A percentile compares a stretch with the other conserved stretches of the same genome.
Evolutionary conservation across 2,888 invertebrate species (phyloP).

Genomic region (Acrobasis repandana): DNA sequence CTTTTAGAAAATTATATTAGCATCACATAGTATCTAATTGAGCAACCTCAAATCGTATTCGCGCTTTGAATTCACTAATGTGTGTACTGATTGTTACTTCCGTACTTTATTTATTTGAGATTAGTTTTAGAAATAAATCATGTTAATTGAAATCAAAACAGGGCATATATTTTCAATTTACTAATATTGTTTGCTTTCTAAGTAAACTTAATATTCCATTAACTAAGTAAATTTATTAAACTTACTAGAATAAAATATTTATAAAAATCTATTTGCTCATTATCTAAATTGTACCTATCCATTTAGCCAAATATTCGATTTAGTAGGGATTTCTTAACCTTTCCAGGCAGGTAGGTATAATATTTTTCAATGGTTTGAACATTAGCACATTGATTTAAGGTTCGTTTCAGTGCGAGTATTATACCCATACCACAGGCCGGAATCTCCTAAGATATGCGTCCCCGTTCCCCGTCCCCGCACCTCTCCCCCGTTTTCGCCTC

Average conservation of each 20-base stretch:
- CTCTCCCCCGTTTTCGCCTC: too few relatives aligned
- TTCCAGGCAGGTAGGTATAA: background rate
- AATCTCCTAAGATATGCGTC: too few relatives aligned
- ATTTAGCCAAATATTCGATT: constrained; percentile 63
- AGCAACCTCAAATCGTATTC: constrained; percentile 19
- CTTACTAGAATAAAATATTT: constrained; percentile 69
- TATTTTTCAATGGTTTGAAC: too few relatives aligned
- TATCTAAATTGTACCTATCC: constrained; percentile 71
- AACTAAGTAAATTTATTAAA: constrained; percentile 72
- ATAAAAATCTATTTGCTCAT: constrained; percentile 77
- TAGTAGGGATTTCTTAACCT: constrained; percentile 27
- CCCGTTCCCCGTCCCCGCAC: too few relatives aligned
- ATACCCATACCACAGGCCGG: too few relatives aligned
- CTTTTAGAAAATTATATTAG: constrained; percentile 39
- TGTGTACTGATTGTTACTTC: constrained; percentile 18
- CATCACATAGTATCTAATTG: constrained; percentile 18
- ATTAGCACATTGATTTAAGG: too few relatives aligned
- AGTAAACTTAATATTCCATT: constrained; percentile 76
- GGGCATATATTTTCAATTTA: constrained; percentile 22
- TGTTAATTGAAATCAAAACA: constrained; percentile 9
- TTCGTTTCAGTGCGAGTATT: too few relatives aligned
- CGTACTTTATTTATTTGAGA: constrained; percentile 10
- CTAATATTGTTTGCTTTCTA: constrained; percentile 57
- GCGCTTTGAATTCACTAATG: constrained; percentile 14
- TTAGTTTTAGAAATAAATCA: constrained; percentile 3